phyloP scores from a whole-genome alignment of 92 coral and sea anemone genomes.

The Paramuricea clavata region DNA sequence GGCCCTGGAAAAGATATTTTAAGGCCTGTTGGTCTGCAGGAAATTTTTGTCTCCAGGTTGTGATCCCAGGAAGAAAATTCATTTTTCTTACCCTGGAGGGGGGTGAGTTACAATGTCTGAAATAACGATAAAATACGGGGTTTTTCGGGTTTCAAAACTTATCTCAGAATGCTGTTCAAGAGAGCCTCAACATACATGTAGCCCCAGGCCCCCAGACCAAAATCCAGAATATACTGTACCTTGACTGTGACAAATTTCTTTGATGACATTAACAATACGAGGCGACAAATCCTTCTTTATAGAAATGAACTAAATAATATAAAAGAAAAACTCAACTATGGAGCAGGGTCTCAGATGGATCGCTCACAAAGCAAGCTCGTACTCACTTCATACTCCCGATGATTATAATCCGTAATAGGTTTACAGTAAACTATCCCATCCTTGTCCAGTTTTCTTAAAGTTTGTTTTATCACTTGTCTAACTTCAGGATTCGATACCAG shows the following conservation, averaged over 20 bases:
- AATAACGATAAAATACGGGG: too few species aligned
- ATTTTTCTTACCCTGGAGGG: too few species aligned
- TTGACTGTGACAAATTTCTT: slow-evolving; percentile 34
- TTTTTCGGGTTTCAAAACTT: too few species aligned
- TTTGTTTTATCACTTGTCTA: slow-evolving; percentile 54
- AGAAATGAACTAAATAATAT: slow-evolving; percentile 72
- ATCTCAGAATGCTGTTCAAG: too few species aligned
- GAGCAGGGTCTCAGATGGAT: too few species aligned
- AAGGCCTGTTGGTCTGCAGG: too few species aligned
- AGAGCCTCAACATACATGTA: too few species aligned
- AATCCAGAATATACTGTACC: not conserved
- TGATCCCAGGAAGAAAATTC: too few species aligned
- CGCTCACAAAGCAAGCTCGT: not conserved
- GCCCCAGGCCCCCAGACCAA: too few species aligned
- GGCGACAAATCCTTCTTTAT: slow-evolving; percentile 78
- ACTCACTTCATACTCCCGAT: slow-evolving; percentile 26
- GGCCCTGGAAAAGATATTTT: too few species aligned
- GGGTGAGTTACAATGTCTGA: too few species aligned
- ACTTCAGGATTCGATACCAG: slow-evolving; percentile 15
- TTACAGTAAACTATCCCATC: slow-evolving; percentile 76
- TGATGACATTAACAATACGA: slow-evolving; percentile 67
- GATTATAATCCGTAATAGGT: slow-evolving; percentile 26
- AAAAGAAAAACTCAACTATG: not conserved
- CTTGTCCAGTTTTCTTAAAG: slow-evolving; percentile 72
- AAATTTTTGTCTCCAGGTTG: too few species aligned